Conservation (phyloP, 2,113 vertebrate genomes). For the Passerina amoena region DNA sequence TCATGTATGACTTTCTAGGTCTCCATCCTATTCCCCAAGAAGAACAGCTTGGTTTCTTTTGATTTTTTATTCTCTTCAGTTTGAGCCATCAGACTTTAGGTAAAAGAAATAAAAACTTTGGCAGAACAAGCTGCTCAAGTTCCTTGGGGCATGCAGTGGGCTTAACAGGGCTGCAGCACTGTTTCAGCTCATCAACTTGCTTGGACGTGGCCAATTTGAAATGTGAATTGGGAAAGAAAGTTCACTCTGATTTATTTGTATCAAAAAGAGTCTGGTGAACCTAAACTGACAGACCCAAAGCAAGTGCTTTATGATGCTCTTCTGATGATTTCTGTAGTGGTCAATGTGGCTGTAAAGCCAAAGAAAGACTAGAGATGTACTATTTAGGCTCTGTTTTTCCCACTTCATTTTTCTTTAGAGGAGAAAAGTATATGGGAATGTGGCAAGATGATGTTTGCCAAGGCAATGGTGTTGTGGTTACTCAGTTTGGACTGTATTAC, state of each 20-base stretch:
- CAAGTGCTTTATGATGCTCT: not conserved
- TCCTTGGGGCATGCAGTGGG: not conserved
- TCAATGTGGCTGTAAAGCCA: not conserved
- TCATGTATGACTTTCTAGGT: not conserved
- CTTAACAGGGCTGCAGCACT: not conserved
- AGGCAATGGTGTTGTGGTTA: constrained; percentile 94
- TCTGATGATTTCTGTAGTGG: not conserved
- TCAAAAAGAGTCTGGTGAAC: not conserved
- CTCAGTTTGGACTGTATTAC: constrained; percentile 96
- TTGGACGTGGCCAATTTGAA: not conserved
- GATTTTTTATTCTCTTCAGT: not conserved
- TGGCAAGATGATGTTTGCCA: constrained; percentile 94
- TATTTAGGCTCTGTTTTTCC: not conserved
- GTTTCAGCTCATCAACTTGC: not conserved
- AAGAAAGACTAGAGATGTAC: not conserved
- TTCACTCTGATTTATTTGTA: not conserved
- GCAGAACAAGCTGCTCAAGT: not conserved
- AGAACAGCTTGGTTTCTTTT: not conserved
- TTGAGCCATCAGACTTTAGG: not conserved
- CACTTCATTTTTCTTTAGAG: constrained; percentile 72
- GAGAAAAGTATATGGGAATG: constrained; percentile 98
- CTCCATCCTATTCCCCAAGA: not conserved
- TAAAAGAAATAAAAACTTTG: not conserved
- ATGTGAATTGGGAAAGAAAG: not conserved
- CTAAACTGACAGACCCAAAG: not conserved